These are phyloP conservation scores for Octonoba sinensis DNA, from an alignment of 2,888 invertebrate genomes.

Conservation along the genomic window DNA sequence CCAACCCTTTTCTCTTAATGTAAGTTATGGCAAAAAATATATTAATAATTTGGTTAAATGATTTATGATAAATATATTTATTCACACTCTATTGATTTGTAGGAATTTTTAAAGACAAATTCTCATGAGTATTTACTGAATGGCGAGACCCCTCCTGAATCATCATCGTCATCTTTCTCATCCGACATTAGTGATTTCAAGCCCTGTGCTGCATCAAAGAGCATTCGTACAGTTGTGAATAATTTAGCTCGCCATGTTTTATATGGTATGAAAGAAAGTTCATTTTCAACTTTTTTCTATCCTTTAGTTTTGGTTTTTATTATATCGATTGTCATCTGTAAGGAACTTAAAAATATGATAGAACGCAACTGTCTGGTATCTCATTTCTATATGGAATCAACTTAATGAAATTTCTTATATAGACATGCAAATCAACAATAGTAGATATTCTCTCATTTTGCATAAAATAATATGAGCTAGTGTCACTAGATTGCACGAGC, in stretches of 20 bases:
- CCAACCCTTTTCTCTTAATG: constrained; percentile 89
- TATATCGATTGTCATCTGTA: too few relatives aligned
- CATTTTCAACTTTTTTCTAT: background rate
- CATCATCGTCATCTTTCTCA: constrained; percentile 15
- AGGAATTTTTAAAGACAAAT: constrained; percentile 41
- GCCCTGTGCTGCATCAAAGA: constrained; percentile 81
- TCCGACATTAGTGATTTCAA: constrained; percentile 79
- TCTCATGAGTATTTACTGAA: background rate
- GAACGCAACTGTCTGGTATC: too few relatives aligned
- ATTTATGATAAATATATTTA: background rate
- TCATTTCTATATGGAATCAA: too few relatives aligned
- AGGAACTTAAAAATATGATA: too few relatives aligned
- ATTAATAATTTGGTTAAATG: background rate
- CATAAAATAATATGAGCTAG: too few relatives aligned
- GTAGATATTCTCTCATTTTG: too few relatives aligned
- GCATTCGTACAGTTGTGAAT: constrained; percentile 84
- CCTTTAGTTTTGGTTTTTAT: too few relatives aligned
- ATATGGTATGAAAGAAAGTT: constrained; percentile 81
- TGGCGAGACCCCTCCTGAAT: constrained; percentile 20
- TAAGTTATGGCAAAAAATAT: constrained; percentile 72
- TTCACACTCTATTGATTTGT: background rate
- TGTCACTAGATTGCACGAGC: too few relatives aligned
- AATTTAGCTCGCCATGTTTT: constrained; percentile 90
- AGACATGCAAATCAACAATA: too few relatives aligned
- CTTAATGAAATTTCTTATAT: too few relatives aligned